Evolutionary conservation across 2,888 invertebrate genomes (phyloP).

Genomic region (Mystacides longicornis): DNA sequence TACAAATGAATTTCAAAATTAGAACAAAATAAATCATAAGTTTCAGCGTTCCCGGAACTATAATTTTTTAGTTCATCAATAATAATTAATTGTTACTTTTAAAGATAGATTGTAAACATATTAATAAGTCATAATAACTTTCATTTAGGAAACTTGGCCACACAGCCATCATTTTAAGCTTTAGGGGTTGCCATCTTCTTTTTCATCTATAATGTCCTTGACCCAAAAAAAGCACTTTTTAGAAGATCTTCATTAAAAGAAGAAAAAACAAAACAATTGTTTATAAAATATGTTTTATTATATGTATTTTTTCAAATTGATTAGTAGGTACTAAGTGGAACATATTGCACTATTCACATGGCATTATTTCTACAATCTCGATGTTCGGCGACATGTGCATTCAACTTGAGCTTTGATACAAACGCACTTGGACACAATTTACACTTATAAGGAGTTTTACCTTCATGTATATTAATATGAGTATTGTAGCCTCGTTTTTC

Average conservation of each 20-base stretch:
- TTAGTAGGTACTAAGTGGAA: too few species aligned
- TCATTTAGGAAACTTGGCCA: too few species aligned
- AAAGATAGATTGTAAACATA: too few species aligned
- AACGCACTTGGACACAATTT: neutral
- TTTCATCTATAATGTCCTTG: neutral
- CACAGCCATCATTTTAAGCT: too few species aligned
- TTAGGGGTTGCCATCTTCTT: neutral
- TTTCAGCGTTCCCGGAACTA: too few species aligned
- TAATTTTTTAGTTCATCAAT: too few species aligned
- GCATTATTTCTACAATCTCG: neutral
- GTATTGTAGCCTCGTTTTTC: neutral
- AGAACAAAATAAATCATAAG: too few species aligned
- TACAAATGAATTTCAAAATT: too few species aligned
- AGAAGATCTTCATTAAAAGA: neutral
- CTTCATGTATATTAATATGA: neutral
- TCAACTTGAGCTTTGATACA: neutral
- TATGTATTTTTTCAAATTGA: too few species aligned
- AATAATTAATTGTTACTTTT: too few species aligned
- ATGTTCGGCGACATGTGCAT: neutral
- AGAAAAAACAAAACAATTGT: neutral
- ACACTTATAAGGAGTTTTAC: neutral
- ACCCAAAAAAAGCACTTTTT: neutral
- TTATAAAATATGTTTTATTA: neutral
- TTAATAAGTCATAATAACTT: too few species aligned
- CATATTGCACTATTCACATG: too few species aligned